phyloP scores from a whole-genome alignment of 2,113 vertebrate genomes.

The Bufo gargarizans region DNA sequence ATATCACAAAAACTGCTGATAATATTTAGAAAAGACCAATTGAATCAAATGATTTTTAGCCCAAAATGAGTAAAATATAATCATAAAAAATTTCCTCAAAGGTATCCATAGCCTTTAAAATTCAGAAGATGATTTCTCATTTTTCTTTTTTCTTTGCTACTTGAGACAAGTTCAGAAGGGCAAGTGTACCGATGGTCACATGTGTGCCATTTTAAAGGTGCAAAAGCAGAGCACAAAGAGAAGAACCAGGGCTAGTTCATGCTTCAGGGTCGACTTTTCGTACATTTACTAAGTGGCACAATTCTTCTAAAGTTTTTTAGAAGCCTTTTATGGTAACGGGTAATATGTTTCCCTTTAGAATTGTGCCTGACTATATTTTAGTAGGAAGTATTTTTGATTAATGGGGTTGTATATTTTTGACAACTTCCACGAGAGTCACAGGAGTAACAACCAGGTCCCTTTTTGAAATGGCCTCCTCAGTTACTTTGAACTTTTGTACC shows the following conservation, averaged over 20 bases:
- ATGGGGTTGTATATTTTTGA: not conserved
- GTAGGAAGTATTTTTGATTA: constrained; percentile 9
- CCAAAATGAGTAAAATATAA: no score
- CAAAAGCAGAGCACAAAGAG: constrained; percentile 2
- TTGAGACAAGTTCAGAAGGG: not conserved
- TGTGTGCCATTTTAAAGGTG: not conserved
- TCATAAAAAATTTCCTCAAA: no score
- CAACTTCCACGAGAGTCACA: not conserved
- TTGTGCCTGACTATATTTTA: constrained; percentile 22
- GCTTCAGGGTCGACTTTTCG: not conserved
- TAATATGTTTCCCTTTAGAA: constrained; percentile 8
- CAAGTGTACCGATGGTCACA: not conserved
- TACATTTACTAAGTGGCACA: not conserved
- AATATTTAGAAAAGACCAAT: no score
- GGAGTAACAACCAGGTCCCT: not conserved
- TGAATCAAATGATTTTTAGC: no score
- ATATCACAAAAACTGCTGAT: no score
- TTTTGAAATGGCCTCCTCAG: not conserved
- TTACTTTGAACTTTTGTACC: not conserved
- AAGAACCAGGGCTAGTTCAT: not conserved
- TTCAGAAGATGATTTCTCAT: not conserved
- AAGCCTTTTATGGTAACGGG: not conserved
- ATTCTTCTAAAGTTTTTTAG: not conserved
- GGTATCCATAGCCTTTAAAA: not conserved
- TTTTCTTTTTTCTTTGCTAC: not conserved